Base-by-base conservation (phyloP, 2,797 vertebrate species). In the Phataginus tricuspis region DNA sequence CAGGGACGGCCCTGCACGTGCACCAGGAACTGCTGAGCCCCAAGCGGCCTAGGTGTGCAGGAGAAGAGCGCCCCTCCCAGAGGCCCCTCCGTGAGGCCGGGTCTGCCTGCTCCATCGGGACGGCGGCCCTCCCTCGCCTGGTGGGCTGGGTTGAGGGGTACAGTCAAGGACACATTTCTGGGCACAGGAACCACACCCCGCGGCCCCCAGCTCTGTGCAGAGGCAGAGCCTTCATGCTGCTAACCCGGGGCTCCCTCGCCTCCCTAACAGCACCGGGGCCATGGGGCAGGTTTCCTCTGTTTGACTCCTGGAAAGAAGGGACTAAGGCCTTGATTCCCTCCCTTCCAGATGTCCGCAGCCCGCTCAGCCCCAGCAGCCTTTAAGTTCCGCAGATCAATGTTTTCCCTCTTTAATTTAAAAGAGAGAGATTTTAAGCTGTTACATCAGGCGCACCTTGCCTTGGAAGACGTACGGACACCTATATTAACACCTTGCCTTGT, bases 191-290 rank as follows among this genome's bases (percentile, higher is more conserved):
- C 7, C 39, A 31, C 27, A 2, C 21, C 45, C 61, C 1, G 1
- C 1, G 42, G 27, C 49, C 1, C n/a, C 42, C 6, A 11, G 37
- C 42, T 34, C 31, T 0, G 19, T 11, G 39, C 7, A 25, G 49
- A 61, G 6, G 15, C 0, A 12, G 5, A 29, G 21, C 74, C 49
- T 53, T 61, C 0, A 4, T 0, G 0, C 42, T 1, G 0, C n/a
- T 3, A 1, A 27, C 7, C 42, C 31, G 11, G 8, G 71, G 4
- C 37, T 31, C 3, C 66, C 64, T 63, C 42, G 15, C 51, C 51
- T 0, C 7, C 1, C 15, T 27, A 11, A 1, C 13, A 1, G 84
- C 42, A 34, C 27, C 16, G 29, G 2, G 19, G 14, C 57, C 9
- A 1, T 9, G 14, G 2, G 13, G 61, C 72, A 31, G 37, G 37